Percentiles rank a stretch among this genome's conserved stretches.
phyloP scores from a whole-genome alignment of 1,140 invertebrate species.

The Tetramorium alpestre region DNA sequence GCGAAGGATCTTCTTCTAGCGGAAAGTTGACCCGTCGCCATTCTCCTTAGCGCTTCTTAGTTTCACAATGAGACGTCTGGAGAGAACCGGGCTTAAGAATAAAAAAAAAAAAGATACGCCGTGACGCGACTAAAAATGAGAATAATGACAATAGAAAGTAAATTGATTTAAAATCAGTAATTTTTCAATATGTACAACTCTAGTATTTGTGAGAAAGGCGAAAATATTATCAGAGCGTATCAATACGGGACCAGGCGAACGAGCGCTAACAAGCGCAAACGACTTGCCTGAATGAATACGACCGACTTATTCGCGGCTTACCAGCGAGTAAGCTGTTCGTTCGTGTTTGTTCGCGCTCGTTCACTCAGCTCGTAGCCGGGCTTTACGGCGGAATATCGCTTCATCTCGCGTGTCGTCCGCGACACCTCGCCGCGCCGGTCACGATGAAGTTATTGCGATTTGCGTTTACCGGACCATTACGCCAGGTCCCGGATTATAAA shows the following conservation, averaged over 20 bases:
- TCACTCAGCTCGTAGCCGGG: background rate
- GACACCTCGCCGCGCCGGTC: constrained; percentile 5
- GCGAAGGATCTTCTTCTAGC: background rate
- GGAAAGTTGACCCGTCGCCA: constrained; percentile 3
- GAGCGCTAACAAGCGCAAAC: background rate
- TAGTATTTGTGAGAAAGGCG: background rate
- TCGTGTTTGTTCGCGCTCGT: background rate
- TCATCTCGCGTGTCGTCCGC: constrained; percentile 53
- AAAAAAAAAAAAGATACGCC: background rate
- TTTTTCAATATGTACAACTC: background rate
- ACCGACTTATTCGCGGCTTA: background rate
- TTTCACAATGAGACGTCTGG: background rate
- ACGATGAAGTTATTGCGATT: constrained; percentile 58
- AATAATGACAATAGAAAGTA: background rate
- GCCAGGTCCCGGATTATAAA: constrained; percentile 41
- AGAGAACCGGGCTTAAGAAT: background rate
- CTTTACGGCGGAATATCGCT: constrained; percentile 32
- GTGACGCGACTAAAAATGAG: background rate
- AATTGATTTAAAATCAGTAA: too few relatives aligned
- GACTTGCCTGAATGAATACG: background rate
- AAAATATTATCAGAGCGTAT: background rate
- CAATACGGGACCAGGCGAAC: background rate
- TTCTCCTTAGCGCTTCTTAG: constrained; percentile 1
- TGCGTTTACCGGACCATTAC: constrained; percentile 43
- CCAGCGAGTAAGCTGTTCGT: background rate